A percentile compares a stretch with the other conserved stretches of the same genome.
Evolutionary conservation across 2,797 vertebrate species (phyloP).

Genomic region (Typhlichthys eigenmanni): DNA sequence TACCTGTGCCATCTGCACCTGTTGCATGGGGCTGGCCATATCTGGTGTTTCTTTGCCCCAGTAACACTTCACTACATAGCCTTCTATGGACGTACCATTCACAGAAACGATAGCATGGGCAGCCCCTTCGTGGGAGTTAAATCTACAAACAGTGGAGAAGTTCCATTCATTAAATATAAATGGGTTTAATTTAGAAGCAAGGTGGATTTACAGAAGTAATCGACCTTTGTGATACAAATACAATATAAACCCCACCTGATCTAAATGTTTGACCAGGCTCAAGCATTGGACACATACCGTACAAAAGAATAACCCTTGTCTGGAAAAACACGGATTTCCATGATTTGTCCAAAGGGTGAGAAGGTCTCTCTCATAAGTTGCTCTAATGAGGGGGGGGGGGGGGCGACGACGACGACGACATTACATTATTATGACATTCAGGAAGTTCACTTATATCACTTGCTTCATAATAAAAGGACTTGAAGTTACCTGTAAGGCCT

Average conservation of each 20-base stretch:
- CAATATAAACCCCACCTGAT: background rate
- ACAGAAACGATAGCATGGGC: conserved; percentile 97
- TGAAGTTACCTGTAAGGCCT: conserved; percentile 86
- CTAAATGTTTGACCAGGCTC: background rate
- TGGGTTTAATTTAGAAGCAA: no score
- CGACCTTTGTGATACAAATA: background rate
- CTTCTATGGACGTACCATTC: conserved; percentile 93
- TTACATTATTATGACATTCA: background rate
- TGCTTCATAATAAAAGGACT: background rate
- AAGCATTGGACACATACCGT: conserved; percentile 74
- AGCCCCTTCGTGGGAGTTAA: conserved; percentile 93
- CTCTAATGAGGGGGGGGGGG: conserved; percentile 73
- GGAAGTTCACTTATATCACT: background rate
- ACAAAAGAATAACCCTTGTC: conserved; percentile 99
- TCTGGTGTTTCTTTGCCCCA: conserved; percentile 98
- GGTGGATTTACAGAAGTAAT: no score
- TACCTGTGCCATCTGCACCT: conserved; percentile 73
- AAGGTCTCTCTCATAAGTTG: conserved; percentile 99
- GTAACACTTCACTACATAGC: conserved; percentile 95
- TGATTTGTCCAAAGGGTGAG: conserved; percentile 95
- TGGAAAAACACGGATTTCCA: conserved; percentile 97
- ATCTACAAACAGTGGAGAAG: conserved; percentile 71
- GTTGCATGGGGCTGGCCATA: conserved; percentile 88
- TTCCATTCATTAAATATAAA: no score
- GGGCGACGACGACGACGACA: background rate